Conservation (phyloP, 1,140 invertebrate genomes). For the Mamestra configurata region DNA sequence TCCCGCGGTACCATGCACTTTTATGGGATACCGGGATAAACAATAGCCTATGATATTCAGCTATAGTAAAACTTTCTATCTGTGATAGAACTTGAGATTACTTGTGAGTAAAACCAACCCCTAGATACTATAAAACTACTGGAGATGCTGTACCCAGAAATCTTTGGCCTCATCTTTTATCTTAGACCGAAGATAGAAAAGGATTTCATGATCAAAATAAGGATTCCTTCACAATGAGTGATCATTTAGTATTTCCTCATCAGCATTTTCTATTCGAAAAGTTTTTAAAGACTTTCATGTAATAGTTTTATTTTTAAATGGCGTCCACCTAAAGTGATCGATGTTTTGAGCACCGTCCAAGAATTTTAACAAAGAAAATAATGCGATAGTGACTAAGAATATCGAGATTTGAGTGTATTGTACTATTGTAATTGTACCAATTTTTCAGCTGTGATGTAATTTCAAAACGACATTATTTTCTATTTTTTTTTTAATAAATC, state of each 20-base stretch:
- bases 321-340: slow-evolving; percentile 28
- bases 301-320: slow-evolving; percentile 43
- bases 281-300: slow-evolving; percentile 30
- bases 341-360: slow-evolving; percentile 60
- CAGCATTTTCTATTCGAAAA: background rate
- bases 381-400: background rate
- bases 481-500: background rate
- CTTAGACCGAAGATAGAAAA: background rate
- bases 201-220: background rate
- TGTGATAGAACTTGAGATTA: too few species aligned
- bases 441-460: background rate
- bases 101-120: too few species aligned
- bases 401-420: background rate
- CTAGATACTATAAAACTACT: too few species aligned
- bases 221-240: background rate
- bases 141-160: background rate
- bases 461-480: background rate
- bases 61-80: too few species aligned
- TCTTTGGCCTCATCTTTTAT: background rate
- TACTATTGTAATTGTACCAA: background rate
- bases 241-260: background rate
- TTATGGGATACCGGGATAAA: too few species aligned
- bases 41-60: too few species aligned
- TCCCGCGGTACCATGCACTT: too few species aligned
- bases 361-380: slow-evolving; percentile 59